Conservation (phyloP, 1,140 invertebrate species). For the Steinernema khuongi region DNA sequence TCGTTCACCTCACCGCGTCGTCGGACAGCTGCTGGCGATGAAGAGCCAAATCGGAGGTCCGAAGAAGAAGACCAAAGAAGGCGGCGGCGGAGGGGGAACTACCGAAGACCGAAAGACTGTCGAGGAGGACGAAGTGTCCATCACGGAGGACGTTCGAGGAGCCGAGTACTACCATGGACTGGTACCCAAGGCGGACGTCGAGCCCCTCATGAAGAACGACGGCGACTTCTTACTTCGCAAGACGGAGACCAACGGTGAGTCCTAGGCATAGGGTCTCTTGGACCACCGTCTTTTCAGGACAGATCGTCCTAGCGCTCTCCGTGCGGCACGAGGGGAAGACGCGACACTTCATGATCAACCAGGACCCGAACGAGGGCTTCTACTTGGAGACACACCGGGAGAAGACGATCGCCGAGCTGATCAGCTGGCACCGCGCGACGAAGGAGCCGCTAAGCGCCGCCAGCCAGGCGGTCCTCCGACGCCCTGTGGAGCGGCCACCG, state of each 20-base stretch:
- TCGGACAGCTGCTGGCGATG: too few species aligned
- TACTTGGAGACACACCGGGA: slow-evolving; percentile 38
- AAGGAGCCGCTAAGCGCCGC: not conserved
- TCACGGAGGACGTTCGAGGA: slow-evolving; percentile 36
- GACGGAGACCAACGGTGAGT: slow-evolving; percentile 24
- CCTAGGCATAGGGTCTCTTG: not conserved
- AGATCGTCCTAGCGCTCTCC: slow-evolving; percentile 30
- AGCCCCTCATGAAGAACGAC: slow-evolving; percentile 36
- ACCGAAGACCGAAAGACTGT: not conserved
- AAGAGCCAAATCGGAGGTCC: not conserved
- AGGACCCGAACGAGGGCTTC: slow-evolving; percentile 21
- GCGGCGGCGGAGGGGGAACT: not conserved
- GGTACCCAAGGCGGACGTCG: slow-evolving; percentile 26
- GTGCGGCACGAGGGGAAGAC: slow-evolving; percentile 21
- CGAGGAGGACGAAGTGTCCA: slow-evolving; percentile 27
- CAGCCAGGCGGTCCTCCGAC: not conserved
- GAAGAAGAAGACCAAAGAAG: not conserved
- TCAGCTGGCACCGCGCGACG: slow-evolving; percentile 25
- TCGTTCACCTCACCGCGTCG: too few species aligned
- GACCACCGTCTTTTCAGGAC: slow-evolving; percentile 14
- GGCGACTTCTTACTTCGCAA: slow-evolving; percentile 38
- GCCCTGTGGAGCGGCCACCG: slow-evolving; percentile 37
- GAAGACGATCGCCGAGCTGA: slow-evolving; percentile 29
- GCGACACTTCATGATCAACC: slow-evolving; percentile 38
- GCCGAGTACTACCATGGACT: slow-evolving; percentile 39